Percentiles rank a stretch among this genome's conserved stretches.
Conservation (phyloP, 2,797 vertebrate species). For the Danio albolineatus region DNA sequence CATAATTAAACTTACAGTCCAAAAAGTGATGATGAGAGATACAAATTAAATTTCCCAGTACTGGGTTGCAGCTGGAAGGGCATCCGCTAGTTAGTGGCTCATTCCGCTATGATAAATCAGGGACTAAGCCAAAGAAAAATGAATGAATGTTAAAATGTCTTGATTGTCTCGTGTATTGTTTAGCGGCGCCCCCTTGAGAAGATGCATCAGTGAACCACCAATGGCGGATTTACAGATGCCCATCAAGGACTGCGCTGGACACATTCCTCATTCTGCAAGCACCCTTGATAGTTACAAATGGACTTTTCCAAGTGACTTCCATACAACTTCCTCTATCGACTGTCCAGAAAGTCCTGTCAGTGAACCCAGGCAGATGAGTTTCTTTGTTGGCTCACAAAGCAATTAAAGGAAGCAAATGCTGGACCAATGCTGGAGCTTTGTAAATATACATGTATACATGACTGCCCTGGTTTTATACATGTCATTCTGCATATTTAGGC, state of each 20-base stretch:
- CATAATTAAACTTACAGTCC: background rate
- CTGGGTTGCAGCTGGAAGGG: too few relatives aligned
- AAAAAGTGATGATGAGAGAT: background rate
- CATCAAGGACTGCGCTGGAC: constrained; percentile 61
- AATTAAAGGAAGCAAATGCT: constrained; percentile 47
- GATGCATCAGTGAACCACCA: constrained; percentile 69
- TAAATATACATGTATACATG: background rate
- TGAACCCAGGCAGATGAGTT: constrained; percentile 62
- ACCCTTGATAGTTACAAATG: constrained; percentile 79
- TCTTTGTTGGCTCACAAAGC: constrained; percentile 67
- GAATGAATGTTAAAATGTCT: background rate
- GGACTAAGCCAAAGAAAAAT: too few relatives aligned
- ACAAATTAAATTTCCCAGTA: too few relatives aligned
- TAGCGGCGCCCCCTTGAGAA: constrained; percentile 74
- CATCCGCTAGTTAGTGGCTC: too few relatives aligned
- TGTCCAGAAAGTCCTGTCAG: constrained; percentile 30
- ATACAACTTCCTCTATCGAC: constrained; percentile 42
- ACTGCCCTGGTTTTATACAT: background rate
- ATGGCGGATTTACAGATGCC: constrained; percentile 56
- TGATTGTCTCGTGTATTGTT: constrained; percentile 55
- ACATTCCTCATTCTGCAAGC: constrained; percentile 70
- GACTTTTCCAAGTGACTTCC: constrained; percentile 70
- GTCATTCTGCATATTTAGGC: background rate
- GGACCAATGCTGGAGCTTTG: background rate
- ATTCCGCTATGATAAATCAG: too few relatives aligned